Conservation (phyloP, 2,797 vertebrate genomes). For the Chiloscyllium punctatum region DNA sequence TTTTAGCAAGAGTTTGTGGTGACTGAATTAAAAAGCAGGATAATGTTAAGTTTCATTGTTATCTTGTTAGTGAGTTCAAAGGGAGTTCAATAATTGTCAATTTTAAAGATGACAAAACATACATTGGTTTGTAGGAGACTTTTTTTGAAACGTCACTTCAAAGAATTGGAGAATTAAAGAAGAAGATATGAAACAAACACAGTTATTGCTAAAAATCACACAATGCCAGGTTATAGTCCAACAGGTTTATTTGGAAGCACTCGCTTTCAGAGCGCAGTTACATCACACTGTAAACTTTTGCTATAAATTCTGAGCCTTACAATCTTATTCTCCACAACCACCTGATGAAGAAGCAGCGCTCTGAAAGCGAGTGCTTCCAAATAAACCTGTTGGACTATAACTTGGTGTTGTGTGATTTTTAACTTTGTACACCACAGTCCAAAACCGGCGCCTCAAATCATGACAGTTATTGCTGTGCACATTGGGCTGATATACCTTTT, state of each 20-base stretch:
- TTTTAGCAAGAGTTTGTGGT: neutral
- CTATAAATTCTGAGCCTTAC: too few species aligned
- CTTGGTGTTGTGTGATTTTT: too few species aligned
- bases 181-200: neutral
- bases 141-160: neutral
- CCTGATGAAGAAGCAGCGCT: too few species aligned
- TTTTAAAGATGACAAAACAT: neutral
- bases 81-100: neutral
- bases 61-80: neutral
- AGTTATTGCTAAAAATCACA: neutral
- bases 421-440: too few species aligned
- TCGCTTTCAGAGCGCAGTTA: too few species aligned
- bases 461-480: neutral
- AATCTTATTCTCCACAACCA: too few species aligned
- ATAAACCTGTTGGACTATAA: too few species aligned
- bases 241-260: too few species aligned
- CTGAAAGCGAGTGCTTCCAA: too few species aligned
- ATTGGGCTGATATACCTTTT: neutral
- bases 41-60: neutral
- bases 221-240: too few species aligned
- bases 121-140: neutral
- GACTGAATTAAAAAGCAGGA: neutral
- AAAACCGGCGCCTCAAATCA: too few species aligned
- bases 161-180: neutral
- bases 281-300: too few species aligned